Evolutionary conservation across 2,797 vertebrate species (phyloP), one percentile per base, ranked within the genome.

Genomic region (Typhlichthys subterraneus): DNA sequence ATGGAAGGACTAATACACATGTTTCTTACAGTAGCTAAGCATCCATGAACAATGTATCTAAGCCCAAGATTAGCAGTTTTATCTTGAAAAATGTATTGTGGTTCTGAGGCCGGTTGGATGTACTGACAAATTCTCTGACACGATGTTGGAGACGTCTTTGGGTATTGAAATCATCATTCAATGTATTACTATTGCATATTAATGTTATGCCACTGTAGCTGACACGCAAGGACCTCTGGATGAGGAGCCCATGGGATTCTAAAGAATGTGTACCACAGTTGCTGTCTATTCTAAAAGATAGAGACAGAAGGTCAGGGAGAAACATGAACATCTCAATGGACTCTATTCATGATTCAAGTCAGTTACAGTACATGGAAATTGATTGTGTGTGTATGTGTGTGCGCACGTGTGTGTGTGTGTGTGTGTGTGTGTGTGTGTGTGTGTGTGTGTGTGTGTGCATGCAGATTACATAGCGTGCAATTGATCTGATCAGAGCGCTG

Each of bases 171-270:
- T 59, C 45, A 67, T 23, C 23, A 23, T 23, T 23, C 23, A 23
- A 42, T 79, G 85, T 86, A 86, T 87, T 85, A 78, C 65, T 15
- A 65, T 38, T 87, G 78, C 73, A 89, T 87, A 87, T 89, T 89
- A 59, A 89, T 80, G 51, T 14, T n/a, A 70, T 64, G 80, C 77
- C 71, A 60, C 33, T 77, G 82, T 76, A 75, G 73, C 79, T 76
- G 73, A 82, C 81, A 82, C 82, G 81, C 70, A 69, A 66, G 62
- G 74, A 81, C 64, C 55, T 72, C 69, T 72, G 79, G 79, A 78
- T 79, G 33, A 3, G 7, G 5, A 38, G 33, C 33, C 33, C 33
- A 8, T 9, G 33, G 33, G 33, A 66, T 48, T 75, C 50, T 3
- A 49, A 73, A 71, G 72, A 65, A 59, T 69, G 76, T 80, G 8